Conservation (phyloP, 2,113 vertebrate genomes). For the Bathybates hornii region DNA sequence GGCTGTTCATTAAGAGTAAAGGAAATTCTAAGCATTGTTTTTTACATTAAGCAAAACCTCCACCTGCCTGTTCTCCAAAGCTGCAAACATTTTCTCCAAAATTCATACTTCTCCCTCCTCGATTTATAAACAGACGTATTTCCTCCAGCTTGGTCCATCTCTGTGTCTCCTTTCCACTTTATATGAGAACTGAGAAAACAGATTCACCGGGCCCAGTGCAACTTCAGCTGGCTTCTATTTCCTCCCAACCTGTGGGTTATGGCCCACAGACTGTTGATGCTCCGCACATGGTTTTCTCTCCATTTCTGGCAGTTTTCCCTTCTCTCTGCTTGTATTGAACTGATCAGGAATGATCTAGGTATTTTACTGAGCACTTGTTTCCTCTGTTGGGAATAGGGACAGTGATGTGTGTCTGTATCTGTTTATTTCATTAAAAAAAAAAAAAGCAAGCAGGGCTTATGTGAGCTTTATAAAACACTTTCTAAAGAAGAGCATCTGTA, state of each 20-base stretch:
- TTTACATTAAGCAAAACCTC: neutral
- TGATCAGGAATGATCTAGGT: slow-evolving; percentile 32
- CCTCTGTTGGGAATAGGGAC: slow-evolving; percentile 4
- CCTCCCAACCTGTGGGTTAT: slow-evolving; percentile 53
- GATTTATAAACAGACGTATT: slow-evolving; percentile 4
- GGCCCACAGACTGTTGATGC: slow-evolving; percentile 58
- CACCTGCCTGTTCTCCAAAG: neutral
- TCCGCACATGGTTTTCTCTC: slow-evolving; percentile 51
- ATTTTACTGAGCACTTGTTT: slow-evolving; percentile 42
- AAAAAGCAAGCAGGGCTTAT: neutral
- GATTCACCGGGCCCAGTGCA: slow-evolving; percentile 42
- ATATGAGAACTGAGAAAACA: slow-evolving; percentile 44
- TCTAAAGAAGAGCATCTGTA: neutral
- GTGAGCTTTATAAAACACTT: neutral
- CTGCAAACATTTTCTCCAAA: neutral
- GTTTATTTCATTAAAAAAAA: slow-evolving; percentile 1
- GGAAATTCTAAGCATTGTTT: neutral
- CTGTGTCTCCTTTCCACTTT: slow-evolving; percentile 30
- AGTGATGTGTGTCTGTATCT: neutral
- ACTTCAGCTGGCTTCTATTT: slow-evolving; percentile 65
- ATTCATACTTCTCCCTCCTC: neutral
- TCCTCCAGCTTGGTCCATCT: slow-evolving; percentile 11
- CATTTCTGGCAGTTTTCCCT: slow-evolving; percentile 33
- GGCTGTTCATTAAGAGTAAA: neutral
- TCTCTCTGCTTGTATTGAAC: slow-evolving; percentile 45